phyloP scores from a whole-genome alignment of 1,140 invertebrate species.

The Megalonaias nervosa region DNA sequence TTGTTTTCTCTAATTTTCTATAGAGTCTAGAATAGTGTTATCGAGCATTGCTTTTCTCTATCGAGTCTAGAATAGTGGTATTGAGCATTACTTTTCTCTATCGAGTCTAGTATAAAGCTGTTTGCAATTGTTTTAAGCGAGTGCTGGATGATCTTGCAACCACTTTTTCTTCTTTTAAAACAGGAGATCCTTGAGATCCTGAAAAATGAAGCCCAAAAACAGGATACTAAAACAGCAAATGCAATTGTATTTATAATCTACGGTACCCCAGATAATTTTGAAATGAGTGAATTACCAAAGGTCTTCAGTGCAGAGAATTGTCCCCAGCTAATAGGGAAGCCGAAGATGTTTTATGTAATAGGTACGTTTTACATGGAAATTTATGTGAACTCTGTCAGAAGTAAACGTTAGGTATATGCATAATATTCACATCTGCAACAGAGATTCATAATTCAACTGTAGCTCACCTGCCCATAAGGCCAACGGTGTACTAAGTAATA shows the following conservation, averaged over 20 bases:
- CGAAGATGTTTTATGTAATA: constrained; percentile 25
- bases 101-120: background rate
- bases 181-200: constrained; percentile 15
- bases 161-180: background rate
- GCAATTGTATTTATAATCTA: constrained; percentile 22
- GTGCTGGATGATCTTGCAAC: background rate
- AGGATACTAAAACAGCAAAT: constrained; percentile 16
- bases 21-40: no score
- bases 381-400: no score
- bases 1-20: no score
- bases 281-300: background rate
- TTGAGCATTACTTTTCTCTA: background rate
- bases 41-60: background rate
- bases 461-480: no score
- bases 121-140: background rate
- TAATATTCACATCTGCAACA: no score
- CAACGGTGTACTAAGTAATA: no score
- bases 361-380: background rate
- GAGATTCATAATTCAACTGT: no score
- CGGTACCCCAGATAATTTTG: constrained; percentile 12
- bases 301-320: background rate
- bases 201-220: constrained; percentile 1
- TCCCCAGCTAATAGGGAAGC: constrained; percentile 1
- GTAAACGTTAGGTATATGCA: no score
- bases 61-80: background rate